Evolutionary conservation across 2,797 vertebrate species (phyloP).

Genomic region (Takifugu rubripes): DNA sequence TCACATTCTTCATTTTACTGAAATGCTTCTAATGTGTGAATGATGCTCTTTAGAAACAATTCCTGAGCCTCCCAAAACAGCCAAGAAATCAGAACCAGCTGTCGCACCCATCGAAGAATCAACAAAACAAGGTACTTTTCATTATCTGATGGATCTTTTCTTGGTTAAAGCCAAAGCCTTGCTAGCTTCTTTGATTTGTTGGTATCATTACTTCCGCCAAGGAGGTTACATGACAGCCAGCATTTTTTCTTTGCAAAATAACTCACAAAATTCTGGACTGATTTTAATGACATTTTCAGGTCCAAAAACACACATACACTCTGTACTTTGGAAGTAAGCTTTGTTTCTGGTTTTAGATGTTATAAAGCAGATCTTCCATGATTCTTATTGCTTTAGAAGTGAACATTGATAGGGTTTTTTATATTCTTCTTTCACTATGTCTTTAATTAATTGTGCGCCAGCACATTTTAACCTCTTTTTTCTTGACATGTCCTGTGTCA

Average conservation of each 20-base stretch:
- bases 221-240: too few species aligned
- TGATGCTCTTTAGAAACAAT: conserved; percentile 75
- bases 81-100: conserved; percentile 46
- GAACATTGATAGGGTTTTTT: too few species aligned
- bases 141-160: conserved; percentile 17
- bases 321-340: too few species aligned
- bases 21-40: conserved; percentile 45
- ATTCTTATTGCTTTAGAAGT: too few species aligned
- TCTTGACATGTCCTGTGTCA: conserved; percentile 53
- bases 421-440: not conserved
- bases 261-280: too few species aligned
- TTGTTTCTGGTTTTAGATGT: too few species aligned
- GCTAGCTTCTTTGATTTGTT: conserved; percentile 1
- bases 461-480: conserved; percentile 37
- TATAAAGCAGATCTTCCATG: too few species aligned
- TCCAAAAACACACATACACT: too few species aligned
- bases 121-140: conserved; percentile 75
- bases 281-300: too few species aligned
- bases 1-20: conserved; percentile 14
- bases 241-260: too few species aligned
- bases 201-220: not conserved
- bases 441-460: conserved; percentile 31
- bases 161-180: not conserved
- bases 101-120: conserved; percentile 72
- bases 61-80: conserved; percentile 73